phyloP scores from a whole-genome alignment of 2,113 vertebrate species.

The Larimichthys crocea region DNA sequence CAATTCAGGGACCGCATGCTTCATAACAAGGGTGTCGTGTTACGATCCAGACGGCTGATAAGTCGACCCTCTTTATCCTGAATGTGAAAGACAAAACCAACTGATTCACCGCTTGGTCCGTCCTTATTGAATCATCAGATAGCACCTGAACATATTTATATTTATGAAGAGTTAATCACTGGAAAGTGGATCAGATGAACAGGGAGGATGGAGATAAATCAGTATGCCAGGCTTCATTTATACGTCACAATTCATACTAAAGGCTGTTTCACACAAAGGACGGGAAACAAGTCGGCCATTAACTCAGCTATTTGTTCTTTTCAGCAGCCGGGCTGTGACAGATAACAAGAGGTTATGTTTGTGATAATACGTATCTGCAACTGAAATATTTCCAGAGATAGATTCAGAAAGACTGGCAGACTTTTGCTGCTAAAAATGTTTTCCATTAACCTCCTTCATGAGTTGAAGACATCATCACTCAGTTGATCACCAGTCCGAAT shows the following conservation, averaged over 20 bases:
- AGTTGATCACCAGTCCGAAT: too few relatives aligned
- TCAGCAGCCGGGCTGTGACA: too few relatives aligned
- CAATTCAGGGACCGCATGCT: neutral
- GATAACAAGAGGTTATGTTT: too few relatives aligned
- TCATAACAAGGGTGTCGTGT: constrained; percentile 1
- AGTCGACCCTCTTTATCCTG: neutral
- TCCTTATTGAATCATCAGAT: neutral
- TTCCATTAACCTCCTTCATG: too few relatives aligned
- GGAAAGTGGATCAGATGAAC: neutral
- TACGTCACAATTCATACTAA: neutral
- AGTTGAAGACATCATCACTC: too few relatives aligned
- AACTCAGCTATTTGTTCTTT: too few relatives aligned
- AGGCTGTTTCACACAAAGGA: neutral
- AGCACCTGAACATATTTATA: neutral
- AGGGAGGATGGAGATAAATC: neutral
- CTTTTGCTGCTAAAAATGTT: too few relatives aligned
- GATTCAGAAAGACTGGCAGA: too few relatives aligned
- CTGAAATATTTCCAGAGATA: too few relatives aligned
- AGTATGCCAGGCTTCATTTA: neutral
- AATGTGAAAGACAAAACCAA: neutral
- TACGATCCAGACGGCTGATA: neutral
- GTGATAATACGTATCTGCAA: too few relatives aligned
- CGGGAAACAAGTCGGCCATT: neutral
- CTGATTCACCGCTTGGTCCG: neutral
- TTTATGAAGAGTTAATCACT: neutral